Evolutionary conservation across 53 echinoderm and acorn worm species (phyloP).

Genomic region (Holothuria scabra): DNA sequence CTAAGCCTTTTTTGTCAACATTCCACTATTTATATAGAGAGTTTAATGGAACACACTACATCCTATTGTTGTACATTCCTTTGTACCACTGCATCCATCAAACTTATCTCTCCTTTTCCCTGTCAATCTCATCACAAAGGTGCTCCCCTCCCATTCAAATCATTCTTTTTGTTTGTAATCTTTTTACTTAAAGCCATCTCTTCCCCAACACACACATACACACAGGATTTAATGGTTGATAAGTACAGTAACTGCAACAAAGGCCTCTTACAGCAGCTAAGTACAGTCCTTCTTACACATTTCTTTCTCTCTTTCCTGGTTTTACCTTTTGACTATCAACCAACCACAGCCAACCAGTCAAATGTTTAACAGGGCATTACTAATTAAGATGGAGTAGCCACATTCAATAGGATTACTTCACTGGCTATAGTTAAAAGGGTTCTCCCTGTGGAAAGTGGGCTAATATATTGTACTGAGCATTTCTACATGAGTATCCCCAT

Average conservation of each 20-base stretch:
- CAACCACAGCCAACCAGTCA: constrained; percentile 24
- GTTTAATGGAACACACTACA: neutral
- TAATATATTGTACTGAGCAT: constrained; percentile 24
- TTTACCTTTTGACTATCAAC: neutral
- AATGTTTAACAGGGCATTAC: constrained; percentile 41
- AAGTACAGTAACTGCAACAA: neutral
- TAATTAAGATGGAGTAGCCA: constrained; percentile 37
- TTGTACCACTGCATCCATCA: constrained; percentile 4
- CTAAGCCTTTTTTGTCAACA: constrained; percentile 35
- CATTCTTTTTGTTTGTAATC: constrained; percentile 26
- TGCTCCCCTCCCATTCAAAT: constrained; percentile 2
- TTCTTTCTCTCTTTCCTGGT: neutral
- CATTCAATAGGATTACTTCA: constrained; percentile 30
- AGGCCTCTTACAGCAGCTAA: constrained; percentile 1
- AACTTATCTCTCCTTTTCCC: neutral
- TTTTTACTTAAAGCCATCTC: constrained; percentile 12
- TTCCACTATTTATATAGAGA: neutral
- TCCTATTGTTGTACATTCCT: too few relatives aligned
- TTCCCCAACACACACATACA: neutral
- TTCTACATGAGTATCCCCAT: neutral
- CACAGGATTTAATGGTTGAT: too few relatives aligned
- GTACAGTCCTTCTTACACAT: neutral
- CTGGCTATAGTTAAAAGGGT: constrained; percentile 1
- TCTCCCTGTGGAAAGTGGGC: constrained; percentile 3
- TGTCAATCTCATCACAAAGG: constrained; percentile 26